These are phyloP conservation scores for Brachionus angularis DNA, from an alignment of 1,140 invertebrate genomes.

Conservation along the genomic window DNA sequence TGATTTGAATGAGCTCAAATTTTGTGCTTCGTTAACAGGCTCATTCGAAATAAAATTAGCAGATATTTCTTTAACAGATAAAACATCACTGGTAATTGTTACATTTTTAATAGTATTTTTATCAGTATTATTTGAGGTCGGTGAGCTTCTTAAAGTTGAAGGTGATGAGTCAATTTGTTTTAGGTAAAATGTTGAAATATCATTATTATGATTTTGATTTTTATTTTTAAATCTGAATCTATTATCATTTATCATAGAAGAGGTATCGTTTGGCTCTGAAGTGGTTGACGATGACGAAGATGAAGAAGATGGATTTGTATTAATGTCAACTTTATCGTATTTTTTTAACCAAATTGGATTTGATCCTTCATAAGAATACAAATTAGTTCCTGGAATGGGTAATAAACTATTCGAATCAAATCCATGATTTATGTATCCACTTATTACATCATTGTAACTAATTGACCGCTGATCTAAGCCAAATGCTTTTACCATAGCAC, in stretches of 20 bases:
- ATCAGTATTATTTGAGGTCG: conserved; percentile 20
- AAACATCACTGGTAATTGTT: conserved; percentile 16
- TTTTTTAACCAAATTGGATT: conserved; percentile 41
- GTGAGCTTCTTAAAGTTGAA: conserved; percentile 1
- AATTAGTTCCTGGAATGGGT: conserved; percentile 41
- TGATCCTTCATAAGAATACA: conserved; percentile 37
- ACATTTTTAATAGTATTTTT: conserved; percentile 11
- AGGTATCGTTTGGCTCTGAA: conserved; percentile 17
- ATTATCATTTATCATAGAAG: not conserved
- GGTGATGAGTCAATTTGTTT: conserved; percentile 27
- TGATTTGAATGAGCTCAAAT: conserved; percentile 4
- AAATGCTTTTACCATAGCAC: conserved; percentile 37
- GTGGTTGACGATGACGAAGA: conserved; percentile 26
- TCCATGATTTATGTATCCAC: conserved; percentile 24
- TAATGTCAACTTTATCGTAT: conserved; percentile 27
- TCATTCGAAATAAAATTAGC: not conserved
- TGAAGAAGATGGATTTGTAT: not conserved
- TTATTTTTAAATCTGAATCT: not conserved
- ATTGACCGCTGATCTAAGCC: conserved; percentile 33
- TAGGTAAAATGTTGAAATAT: conserved; percentile 28
- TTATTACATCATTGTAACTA: not conserved
- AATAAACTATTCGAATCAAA: conserved; percentile 38
- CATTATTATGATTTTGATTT: conserved; percentile 1
- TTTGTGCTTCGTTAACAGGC: not conserved
- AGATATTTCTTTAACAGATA: conserved; percentile 16